Base-by-base conservation (phyloP, 1,140 invertebrate genomes). In the Eupeodes corollae region DNA sequence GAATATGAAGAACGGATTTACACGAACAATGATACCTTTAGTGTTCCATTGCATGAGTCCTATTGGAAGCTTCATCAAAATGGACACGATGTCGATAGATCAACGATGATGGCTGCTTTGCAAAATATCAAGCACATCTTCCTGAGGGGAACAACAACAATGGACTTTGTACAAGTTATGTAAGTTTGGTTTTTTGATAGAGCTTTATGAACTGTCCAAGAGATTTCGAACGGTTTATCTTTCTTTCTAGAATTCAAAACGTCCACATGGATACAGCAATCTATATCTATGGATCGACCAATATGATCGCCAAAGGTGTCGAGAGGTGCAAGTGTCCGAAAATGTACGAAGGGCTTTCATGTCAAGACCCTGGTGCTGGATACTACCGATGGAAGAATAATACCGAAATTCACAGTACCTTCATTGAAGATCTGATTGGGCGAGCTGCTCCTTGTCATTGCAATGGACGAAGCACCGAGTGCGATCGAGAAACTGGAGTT, bases 251-350 rank as follows among this genome's bases (percentile, higher is more conserved):
- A 2, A 38, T 66, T 1, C 54, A 59, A 41, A 66, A 88, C 59
- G 81, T 92, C 0, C 83, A 83, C 0, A 70, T 97, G 63, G 91
- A 97, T 67, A 80, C 83, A 11, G 91, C 90, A 2, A 76, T 84
- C 5, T 70, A 75, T 38, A 72, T 79, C 0, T 68, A 76, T 18
- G 79, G 72, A 43, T 76, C 71, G 46, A 77, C 77, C 2, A 76
- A 78, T 14, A 75, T 75, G 9, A 70, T 81, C n/a, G 91, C 66
- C 37, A 70, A 74, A 39, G 88, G 91, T 2, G 80, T 98, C 8
- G 95, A 98, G 71, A 72, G 84, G 40, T 98, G 95, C 63, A 72
- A 79, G n/a, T 92, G 89, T 61, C 87, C 88, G 1, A 61, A 70
- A 6, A 75, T 83, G 37, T 93, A 91, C 67, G 79, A 80, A 53